Conservation (phyloP, 2,888 invertebrate genomes). For the Anagyrus pseudococci region DNA sequence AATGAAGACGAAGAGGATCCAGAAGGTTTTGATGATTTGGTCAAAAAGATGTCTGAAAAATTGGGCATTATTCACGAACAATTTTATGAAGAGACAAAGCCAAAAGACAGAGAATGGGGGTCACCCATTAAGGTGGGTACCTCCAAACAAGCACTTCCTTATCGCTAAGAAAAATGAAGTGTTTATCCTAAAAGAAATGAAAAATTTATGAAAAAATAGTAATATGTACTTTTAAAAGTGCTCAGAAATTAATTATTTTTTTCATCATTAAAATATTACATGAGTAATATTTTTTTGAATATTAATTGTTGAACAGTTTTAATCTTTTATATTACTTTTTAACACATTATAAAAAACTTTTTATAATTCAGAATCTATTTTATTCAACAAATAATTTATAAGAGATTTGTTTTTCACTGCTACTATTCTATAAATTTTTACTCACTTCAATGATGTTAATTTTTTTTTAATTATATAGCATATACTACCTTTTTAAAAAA, state of each 20-base stretch:
- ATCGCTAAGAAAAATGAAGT: constrained; percentile 28
- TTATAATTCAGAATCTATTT: no score
- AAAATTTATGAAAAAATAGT: not conserved
- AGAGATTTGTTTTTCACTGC: no score
- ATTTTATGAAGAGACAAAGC: constrained; percentile 4
- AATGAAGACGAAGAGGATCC: constrained; percentile 33
- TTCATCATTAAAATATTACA: no score
- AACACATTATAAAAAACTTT: no score
- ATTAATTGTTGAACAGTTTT: no score
- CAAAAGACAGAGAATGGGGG: constrained; percentile 49
- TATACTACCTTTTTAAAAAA: no score
- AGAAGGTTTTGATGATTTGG: constrained; percentile 39
- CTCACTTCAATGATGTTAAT: no score
- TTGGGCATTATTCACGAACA: constrained; percentile 45
- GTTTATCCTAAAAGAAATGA: constrained; percentile 28
- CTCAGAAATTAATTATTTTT: not conserved
- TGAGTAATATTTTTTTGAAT: no score
- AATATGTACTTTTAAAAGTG: not conserved
- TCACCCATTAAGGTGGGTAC: constrained; percentile 58
- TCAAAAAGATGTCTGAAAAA: constrained; percentile 37
- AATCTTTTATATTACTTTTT: no score
- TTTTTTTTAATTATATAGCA: no score
- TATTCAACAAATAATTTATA: no score
- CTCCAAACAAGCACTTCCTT: constrained; percentile 46
- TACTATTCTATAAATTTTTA: no score